A percentile compares a stretch with the other conserved stretches of the same genome.
phyloP scores from a whole-genome alignment of 2,113 vertebrate species.

The Willisornis vidua region DNA sequence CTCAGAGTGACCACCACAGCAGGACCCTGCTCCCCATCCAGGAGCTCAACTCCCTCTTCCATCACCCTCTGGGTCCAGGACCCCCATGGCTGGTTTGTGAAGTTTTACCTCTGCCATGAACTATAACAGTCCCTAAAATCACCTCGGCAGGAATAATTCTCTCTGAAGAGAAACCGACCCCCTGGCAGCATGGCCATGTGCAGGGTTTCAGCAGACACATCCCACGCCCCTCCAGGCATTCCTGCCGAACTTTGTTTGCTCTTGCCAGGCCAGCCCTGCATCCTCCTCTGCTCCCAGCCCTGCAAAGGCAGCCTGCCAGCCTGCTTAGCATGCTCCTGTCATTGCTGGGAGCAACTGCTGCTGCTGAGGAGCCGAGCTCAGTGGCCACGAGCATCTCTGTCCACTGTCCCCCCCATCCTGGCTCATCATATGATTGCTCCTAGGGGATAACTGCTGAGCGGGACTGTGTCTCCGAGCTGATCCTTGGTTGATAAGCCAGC shows the following conservation, averaged over 20 bases:
- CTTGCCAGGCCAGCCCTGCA: not conserved
- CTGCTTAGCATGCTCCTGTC: conserved; percentile 23
- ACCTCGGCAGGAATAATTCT: rapidly evolving
- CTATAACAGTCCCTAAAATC: not conserved
- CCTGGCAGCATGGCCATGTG: rapidly evolving
- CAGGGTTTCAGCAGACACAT: not conserved
- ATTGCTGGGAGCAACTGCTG: not conserved
- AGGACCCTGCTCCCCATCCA: not conserved
- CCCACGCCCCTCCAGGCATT: not conserved
- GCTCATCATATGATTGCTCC: not conserved
- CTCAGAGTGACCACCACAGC: rapidly evolving
- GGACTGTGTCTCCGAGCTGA: not conserved
- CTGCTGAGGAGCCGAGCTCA: not conserved
- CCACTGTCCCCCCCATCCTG: not conserved
- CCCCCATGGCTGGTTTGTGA: rapidly evolving
- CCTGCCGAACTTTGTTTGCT: not conserved
- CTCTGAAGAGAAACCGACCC: not conserved
- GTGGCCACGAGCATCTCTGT: rapidly evolving
- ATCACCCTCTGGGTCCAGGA: rapidly evolving
- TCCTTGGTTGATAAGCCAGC: conserved; percentile 16
- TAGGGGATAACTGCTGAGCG: not conserved
- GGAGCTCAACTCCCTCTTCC: not conserved
- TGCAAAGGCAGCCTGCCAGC: not conserved
- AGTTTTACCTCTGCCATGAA: not conserved
- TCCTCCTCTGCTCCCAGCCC: not conserved